Evolutionary conservation across 2,113 vertebrate species (phyloP).

Genomic region (Syrmaticus mikado): DNA sequence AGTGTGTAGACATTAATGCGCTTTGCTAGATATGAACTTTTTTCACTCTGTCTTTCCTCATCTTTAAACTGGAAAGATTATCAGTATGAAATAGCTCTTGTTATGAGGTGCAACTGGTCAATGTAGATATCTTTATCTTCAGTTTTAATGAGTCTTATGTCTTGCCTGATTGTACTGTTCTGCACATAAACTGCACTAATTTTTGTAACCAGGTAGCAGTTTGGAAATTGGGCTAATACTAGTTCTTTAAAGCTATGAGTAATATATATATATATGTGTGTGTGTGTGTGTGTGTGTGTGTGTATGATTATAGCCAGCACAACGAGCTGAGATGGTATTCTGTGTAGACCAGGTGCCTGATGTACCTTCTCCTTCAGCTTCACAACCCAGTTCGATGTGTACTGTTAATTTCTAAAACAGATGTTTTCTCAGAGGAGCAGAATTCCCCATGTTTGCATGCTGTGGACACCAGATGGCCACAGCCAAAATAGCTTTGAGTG

Average conservation of each 20-base stretch:
- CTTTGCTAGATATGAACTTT: background rate
- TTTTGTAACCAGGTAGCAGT: background rate
- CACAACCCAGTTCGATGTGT: background rate
- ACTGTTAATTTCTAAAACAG: background rate
- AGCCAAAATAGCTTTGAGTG: background rate
- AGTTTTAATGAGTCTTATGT: background rate
- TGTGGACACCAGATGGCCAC: background rate
- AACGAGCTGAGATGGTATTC: background rate
- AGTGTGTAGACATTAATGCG: background rate
- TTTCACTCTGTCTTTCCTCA: rapidly evolving
- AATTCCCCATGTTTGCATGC: background rate
- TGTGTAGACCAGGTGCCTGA: rapidly evolving
- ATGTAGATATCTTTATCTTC: background rate
- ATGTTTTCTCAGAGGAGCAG: background rate
- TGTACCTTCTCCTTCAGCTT: background rate
- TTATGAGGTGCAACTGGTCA: background rate
- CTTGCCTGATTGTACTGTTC: background rate
- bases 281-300: too few relatives aligned
- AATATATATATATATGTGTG: too few relatives aligned
- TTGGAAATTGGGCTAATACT: background rate
- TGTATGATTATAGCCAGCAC: background rate
- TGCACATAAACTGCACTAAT: background rate
- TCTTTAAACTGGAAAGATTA: background rate
- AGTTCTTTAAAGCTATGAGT: background rate
- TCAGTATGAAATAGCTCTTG: background rate